Evolutionary conservation across 2,797 vertebrate genomes (phyloP).

Genomic region (Microcaecilia unicolor): DNA sequence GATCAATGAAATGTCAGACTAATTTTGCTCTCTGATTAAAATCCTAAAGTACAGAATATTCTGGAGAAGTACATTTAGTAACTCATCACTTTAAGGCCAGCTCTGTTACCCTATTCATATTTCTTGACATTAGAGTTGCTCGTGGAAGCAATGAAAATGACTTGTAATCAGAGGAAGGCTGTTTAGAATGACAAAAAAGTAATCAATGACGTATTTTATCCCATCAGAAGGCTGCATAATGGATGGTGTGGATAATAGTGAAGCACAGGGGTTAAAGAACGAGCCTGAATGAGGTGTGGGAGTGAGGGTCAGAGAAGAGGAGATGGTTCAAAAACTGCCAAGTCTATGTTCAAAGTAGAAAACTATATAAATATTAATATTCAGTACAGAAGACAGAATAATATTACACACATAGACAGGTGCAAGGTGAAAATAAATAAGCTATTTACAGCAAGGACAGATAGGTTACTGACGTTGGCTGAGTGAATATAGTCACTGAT

Average conservation of each 20-base stretch:
- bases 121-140: not conserved
- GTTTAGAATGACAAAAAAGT: not conserved
- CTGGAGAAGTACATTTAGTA: constrained; percentile 3
- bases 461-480: too few relatives aligned
- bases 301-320: too few relatives aligned
- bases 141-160: not conserved
- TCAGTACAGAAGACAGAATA: too few relatives aligned
- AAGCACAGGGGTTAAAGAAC: not conserved
- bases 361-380: too few relatives aligned
- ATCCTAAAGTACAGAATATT: constrained; percentile 4
- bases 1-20: constrained; percentile 10
- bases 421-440: too few relatives aligned
- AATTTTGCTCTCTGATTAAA: constrained; percentile 20
- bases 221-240: not conserved
- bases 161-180: not conserved
- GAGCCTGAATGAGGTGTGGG: not conserved
- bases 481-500: too few relatives aligned
- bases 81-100: constrained; percentile 7
- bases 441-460: too few relatives aligned
- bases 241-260: not conserved
- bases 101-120: not conserved
- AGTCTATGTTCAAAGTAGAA: too few relatives aligned
- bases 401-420: too few relatives aligned
- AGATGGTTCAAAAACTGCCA: too few relatives aligned
- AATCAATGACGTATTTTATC: not conserved